These are phyloP conservation scores for Mercenaria mercenaria DNA, from an alignment of 1,140 invertebrate genomes.

Conservation along the genomic window DNA sequence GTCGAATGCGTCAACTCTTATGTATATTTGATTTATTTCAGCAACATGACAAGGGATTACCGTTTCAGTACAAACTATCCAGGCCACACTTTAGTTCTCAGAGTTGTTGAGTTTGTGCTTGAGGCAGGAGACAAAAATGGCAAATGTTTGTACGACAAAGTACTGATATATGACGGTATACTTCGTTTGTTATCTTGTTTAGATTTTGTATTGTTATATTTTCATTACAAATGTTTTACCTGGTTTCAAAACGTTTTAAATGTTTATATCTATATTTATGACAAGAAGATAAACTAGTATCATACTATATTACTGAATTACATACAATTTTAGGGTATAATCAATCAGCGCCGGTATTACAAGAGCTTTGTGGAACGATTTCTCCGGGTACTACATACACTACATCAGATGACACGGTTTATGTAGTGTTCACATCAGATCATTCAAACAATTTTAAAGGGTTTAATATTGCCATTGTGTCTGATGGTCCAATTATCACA, in stretches of 20 bases:
- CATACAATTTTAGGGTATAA: background rate
- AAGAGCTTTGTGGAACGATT: conserved; percentile 7
- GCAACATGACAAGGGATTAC: conserved; percentile 21
- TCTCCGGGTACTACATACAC: background rate
- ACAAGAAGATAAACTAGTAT: too few relatives aligned
- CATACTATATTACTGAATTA: too few relatives aligned
- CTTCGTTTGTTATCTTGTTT: background rate
- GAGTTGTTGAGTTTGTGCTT: background rate
- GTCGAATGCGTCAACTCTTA: too few relatives aligned
- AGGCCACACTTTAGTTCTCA: background rate
- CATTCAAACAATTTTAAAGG: background rate
- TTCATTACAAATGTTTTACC: too few relatives aligned
- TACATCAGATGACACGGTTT: background rate
- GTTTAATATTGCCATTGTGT: background rate
- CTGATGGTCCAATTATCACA: background rate
- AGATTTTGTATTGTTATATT: background rate
- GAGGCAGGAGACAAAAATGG: background rate
- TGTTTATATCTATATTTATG: too few relatives aligned
- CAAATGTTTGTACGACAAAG: conserved; percentile 13
- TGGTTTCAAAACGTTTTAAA: too few relatives aligned
- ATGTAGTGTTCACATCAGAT: background rate
- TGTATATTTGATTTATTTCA: too few relatives aligned
- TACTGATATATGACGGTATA: conserved; percentile 29
- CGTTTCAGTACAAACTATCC: background rate
- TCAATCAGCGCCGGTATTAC: background rate